Base-by-base conservation (phyloP, 2,113 vertebrate genomes). In the Muntiacus muntjak region DNA sequence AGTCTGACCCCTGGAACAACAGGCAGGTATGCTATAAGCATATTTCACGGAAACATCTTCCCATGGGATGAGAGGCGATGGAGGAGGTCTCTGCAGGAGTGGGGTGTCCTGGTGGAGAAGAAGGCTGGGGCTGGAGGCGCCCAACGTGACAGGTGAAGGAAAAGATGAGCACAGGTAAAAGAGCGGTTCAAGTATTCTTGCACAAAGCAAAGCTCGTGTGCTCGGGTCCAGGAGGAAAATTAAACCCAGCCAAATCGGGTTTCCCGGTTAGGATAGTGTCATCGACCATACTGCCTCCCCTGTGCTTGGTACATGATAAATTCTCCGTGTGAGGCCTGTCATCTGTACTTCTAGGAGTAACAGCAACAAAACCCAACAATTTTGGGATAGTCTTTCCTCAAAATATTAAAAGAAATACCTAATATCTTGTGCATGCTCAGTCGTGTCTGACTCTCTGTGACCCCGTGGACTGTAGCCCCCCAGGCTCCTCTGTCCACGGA, bases 1-100 rank as follows among this genome's bases (percentile, higher is more conserved):
- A 1, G 21, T 93, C 91, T 40, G 98, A 76, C 9, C 83, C 97
- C 97, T 98, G 87, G 25, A 95, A 97, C 26, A n/a, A 89, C 8
- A 78, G 58, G 28, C 5, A n/a, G 33, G 11, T 6, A 2, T 1
- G 26, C 25, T 2, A n/a, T 0, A 1, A 2, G 76, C 0, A 0
- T 1, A 28, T n/a, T 40, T 45, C 74, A 28, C 16, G 43, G 82
- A 21, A 15, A 19, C 3, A n/a, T 25, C 9, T n/a, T 30, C 10
- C 1, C 14, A 25, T 13, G 54, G 86, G 60, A 13, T 33, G 54
- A 67, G 40, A 88, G 30, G 58, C 6, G 17, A 10, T 15, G 45
- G 6, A n/a, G 13, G 36, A 13, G 33, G 36, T 11, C 54, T 89
- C 4, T 36, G 36, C 4, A 52, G 84, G 40, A 87, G 50, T 7